These are phyloP conservation scores for Augochlora pura DNA, from an alignment of 1,140 invertebrate species.

Conservation along the genomic window DNA sequence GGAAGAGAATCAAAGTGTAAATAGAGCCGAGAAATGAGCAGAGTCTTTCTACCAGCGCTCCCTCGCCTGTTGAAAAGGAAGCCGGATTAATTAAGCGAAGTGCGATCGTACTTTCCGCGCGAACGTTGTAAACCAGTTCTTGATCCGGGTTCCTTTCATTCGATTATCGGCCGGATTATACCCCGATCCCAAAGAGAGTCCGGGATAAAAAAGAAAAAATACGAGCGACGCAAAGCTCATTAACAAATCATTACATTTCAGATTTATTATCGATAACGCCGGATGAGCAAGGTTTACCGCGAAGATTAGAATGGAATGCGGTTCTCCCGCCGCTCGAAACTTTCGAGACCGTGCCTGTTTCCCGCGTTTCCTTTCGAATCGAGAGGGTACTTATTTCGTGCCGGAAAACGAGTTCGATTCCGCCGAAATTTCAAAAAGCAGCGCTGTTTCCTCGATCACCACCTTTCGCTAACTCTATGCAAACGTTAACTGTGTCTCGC, in stretches of 20 bases:
- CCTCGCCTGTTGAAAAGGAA: too few relatives aligned
- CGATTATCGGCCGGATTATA: not conserved
- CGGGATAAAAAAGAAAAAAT: not conserved
- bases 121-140: not conserved
- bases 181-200: not conserved
- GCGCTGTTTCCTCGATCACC: too few relatives aligned
- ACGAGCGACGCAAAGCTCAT: not conserved
- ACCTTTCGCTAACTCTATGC: too few relatives aligned
- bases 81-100: not conserved
- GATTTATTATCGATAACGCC: not conserved
- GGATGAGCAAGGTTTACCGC: not conserved
- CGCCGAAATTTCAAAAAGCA: not conserved
- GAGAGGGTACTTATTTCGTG: not conserved
- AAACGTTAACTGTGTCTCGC: too few relatives aligned
- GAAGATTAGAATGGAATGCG: slow-evolving; percentile 5
- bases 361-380: not conserved
- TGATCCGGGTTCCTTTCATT: not conserved
- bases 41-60: too few relatives aligned
- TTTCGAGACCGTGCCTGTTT: not conserved
- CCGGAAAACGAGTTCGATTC: not conserved
- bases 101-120: not conserved
- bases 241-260: not conserved
- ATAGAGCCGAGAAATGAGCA: too few relatives aligned
- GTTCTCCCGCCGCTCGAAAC: not conserved
- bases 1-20: too few relatives aligned